Evolutionary conservation across 2,888 invertebrate genomes (phyloP).

Genomic region (Proisotoma minuta): DNA sequence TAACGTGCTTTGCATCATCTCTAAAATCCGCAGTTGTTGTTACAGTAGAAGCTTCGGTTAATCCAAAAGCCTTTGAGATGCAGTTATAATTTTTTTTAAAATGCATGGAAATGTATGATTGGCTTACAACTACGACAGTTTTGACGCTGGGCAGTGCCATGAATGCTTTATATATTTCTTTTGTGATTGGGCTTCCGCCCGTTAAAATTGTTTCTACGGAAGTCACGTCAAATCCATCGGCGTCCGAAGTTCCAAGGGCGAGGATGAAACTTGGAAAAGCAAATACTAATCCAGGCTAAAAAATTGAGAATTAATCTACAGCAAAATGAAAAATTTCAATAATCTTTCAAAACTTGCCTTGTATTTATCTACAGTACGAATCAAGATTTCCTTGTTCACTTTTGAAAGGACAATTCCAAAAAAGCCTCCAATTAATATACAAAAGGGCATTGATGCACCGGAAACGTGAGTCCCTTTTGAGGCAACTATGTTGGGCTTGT

Average conservation of each 20-base stretch:
- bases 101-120: neutral
- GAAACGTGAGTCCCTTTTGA: constrained; percentile 41
- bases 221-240: constrained; percentile 19
- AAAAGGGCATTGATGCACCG: constrained; percentile 21
- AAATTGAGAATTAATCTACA: neutral
- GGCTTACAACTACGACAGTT: constrained; percentile 17
- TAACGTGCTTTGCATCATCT: neutral
- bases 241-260: constrained; percentile 14
- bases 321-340: neutral
- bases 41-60: neutral
- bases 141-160: constrained; percentile 14
- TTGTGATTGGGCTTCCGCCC: constrained; percentile 18
- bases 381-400: constrained; percentile 28
- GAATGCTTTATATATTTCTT: constrained; percentile 7
- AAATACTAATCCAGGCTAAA: constrained; percentile 24
- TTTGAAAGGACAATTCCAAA: constrained; percentile 23
- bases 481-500: constrained; percentile 17
- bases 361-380: constrained; percentile 33
- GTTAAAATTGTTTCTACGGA: constrained; percentile 20
- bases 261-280: constrained; percentile 23
- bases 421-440: constrained; percentile 20
- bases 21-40: neutral
- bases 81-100: neutral
- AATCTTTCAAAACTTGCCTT: constrained; percentile 21
- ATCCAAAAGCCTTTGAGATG: neutral